These are phyloP conservation scores for Drosophila bipectinata DNA, from an alignment of 1,140 invertebrate species.

Conservation along the genomic window DNA sequence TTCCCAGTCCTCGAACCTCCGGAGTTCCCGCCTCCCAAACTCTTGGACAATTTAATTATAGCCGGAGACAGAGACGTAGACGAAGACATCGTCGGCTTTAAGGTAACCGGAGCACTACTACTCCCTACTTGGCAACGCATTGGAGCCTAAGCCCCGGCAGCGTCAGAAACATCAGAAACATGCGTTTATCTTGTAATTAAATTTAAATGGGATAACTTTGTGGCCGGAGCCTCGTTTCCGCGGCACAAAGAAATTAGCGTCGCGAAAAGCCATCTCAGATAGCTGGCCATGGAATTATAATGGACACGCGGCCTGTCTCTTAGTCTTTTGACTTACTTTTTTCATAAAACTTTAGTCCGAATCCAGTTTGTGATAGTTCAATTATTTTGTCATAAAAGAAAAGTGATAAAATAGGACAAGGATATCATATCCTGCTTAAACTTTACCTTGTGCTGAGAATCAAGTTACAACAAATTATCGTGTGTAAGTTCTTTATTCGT, in stretches of 20 bases:
- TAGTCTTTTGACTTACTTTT: conserved; percentile 6
- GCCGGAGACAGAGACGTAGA: conserved; percentile 12
- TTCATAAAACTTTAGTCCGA: background rate
- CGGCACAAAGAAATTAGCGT: conserved; percentile 47
- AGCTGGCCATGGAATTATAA: conserved; percentile 23
- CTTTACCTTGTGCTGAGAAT: too few species aligned
- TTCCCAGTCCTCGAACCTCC: background rate
- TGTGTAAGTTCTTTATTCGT: conserved; percentile 13
- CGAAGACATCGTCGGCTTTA: conserved; percentile 21
- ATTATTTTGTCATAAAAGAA: background rate
- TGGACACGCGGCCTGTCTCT: conserved; percentile 22
- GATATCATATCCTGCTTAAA: too few species aligned
- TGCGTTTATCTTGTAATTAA: conserved; percentile 63
- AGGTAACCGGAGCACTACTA: conserved; percentile 29
- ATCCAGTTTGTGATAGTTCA: background rate
- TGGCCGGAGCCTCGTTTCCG: conserved; percentile 29
- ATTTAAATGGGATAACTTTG: conserved; percentile 61
- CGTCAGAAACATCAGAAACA: conserved; percentile 48
- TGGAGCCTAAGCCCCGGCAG: conserved; percentile 32
- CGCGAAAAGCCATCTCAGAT: conserved; percentile 30
- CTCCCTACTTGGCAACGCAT: conserved; percentile 31
- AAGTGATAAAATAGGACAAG: too few species aligned
- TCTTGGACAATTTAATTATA: conserved; percentile 58
- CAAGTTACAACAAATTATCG: background rate
- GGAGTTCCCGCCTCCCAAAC: conserved; percentile 3